Percentiles rank a stretch among this genome's conserved stretches.
These are phyloP conservation scores for Cephalopterus ornatus DNA, from an alignment of 2,113 vertebrate species.

Conservation along the genomic window DNA sequence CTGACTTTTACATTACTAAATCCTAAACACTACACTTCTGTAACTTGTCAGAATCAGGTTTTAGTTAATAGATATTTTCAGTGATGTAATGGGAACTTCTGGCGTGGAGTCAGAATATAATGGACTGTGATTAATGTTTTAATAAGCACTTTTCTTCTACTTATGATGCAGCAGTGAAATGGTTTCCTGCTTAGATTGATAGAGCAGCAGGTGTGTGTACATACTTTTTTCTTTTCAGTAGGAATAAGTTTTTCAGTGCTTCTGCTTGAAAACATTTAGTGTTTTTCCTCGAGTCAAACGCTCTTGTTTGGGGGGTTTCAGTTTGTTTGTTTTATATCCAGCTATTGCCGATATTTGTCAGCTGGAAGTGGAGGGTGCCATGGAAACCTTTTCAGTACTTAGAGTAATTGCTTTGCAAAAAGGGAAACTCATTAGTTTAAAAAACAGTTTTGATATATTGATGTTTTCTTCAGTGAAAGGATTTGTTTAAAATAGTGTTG, in stretches of 20 bases:
- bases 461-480: slow-evolving; percentile 10
- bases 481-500: slow-evolving; percentile 50
- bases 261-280: slow-evolving; percentile 35
- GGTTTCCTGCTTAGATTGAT: slow-evolving; percentile 77
- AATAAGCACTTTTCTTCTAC: slow-evolving; percentile 81
- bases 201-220: slow-evolving; percentile 75
- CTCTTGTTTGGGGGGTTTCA: background rate
- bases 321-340: slow-evolving; percentile 32
- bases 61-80: slow-evolving; percentile 82
- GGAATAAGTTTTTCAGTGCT: slow-evolving; percentile 33
- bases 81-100: slow-evolving; percentile 83
- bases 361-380: background rate
- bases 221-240: slow-evolving; percentile 18
- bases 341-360: background rate
- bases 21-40: slow-evolving; percentile 74
- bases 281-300: slow-evolving; percentile 25
- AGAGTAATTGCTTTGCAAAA: slow-evolving; percentile 41
- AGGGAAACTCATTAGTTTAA: slow-evolving; percentile 26
- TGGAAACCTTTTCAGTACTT: slow-evolving; percentile 7
- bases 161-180: slow-evolving; percentile 75
- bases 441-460: slow-evolving; percentile 37
- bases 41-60: slow-evolving; percentile 82
- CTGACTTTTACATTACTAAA: slow-evolving; percentile 76
- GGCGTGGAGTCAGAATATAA: slow-evolving; percentile 79
- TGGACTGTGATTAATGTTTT: slow-evolving; percentile 85